A percentile compares a stretch with the other conserved stretches of the same genome.
Evolutionary conservation across 2,888 invertebrate species (phyloP).

Genomic region (Sycophila texana): DNA sequence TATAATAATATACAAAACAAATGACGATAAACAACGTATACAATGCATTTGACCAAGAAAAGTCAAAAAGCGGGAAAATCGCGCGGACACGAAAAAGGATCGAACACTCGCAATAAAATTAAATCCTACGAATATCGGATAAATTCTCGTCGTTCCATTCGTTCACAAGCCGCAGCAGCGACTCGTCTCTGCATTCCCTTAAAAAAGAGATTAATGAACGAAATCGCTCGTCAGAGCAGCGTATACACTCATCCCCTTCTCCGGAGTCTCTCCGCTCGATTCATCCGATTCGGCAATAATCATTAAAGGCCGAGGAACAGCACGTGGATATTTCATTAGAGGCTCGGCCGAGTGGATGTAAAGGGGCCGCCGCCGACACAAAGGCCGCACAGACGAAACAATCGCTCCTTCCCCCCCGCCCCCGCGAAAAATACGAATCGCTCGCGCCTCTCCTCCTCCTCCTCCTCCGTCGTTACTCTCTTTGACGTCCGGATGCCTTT

Average conservation of each 20-base stretch:
- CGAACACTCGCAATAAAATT: background rate
- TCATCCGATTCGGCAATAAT: constrained; percentile 50
- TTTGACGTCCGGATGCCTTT: too few relatives aligned
- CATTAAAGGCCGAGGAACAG: constrained; percentile 44
- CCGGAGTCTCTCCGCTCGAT: background rate
- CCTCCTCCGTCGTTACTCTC: too few relatives aligned
- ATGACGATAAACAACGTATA: too few relatives aligned
- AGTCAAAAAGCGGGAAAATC: background rate
- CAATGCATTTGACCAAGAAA: too few relatives aligned
- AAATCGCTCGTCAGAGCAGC: constrained; percentile 4
- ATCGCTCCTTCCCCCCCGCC: too few relatives aligned
- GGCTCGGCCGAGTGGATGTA: constrained; percentile 13
- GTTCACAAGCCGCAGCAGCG: background rate
- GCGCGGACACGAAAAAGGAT: too few relatives aligned
- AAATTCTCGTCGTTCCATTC: constrained; percentile 31
- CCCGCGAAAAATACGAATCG: too few relatives aligned
- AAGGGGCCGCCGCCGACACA: constrained; percentile 15
- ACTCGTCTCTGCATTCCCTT: constrained; percentile 14
- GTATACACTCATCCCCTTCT: background rate
- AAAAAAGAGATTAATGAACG: constrained; percentile 46
- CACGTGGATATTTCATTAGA: constrained; percentile 56
- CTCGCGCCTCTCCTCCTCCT: too few relatives aligned
- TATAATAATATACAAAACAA: too few relatives aligned
- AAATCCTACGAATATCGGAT: constrained; percentile 18
- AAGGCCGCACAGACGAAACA: background rate